Base-by-base conservation (phyloP, 2,888 invertebrate genomes). In the Subacronicta megacephala region DNA sequence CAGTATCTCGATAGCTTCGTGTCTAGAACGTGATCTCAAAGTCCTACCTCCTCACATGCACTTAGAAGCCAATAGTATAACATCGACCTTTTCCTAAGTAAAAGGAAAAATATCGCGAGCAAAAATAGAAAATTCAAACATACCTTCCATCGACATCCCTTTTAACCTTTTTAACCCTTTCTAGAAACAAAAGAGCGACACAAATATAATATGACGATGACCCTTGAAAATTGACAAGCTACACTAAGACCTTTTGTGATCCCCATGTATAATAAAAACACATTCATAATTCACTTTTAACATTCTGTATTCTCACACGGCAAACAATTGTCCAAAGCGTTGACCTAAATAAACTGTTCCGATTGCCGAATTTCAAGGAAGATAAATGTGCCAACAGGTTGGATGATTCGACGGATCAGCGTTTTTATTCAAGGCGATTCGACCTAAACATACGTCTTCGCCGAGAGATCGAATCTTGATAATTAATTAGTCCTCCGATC, bases 401-500 rank as follows among this genome's bases (percentile, higher is more conserved):
- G 78, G 63, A 74, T 80, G 82, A 79, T 76, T 80, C 69, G 76
- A 62, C 62, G 57, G 67, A 76, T 83, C 62, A 54, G 63, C 78
- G 78, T 75, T 74, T 73, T 68, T 64, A 60, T 57, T 12, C 29
- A 16, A 10, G 23, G 2, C 33, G 52, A 18, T 31, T 51, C 35
- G 55, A 49, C 41, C 55, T 42, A 31, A 60, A 51, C 62, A 75
- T 70, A 59, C 66, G 65, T 62, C 70, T 70, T 66, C 79, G 76
- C 75, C 68, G 72, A 72, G 62, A 47, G 75, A 78, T 80, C 75
- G 76, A 65, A 74, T 78, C 78, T 72, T 61, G 76, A 64, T 84
- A 83, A 85, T 85, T 83, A 85, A 85, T 85, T 82, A 80, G 75
- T 73, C 81, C 77, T 77, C 72, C 52, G 37, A 64, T 65, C 18